phyloP scores from a whole-genome alignment of 2,797 vertebrate genomes.

The Sitta carolinensis region DNA sequence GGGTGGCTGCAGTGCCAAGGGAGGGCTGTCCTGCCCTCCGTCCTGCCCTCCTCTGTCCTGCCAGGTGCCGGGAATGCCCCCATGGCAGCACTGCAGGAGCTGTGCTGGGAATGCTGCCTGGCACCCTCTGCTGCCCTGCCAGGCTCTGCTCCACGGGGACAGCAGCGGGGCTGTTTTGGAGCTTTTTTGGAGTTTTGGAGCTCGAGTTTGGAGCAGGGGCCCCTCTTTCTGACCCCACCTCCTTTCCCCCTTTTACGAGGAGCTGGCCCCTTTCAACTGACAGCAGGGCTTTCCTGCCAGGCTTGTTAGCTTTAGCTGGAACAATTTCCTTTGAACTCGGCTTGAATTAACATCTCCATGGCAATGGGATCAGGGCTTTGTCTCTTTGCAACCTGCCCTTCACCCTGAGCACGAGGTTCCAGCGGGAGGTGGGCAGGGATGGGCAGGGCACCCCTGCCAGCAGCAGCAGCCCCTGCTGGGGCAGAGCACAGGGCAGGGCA shows the following conservation, averaged over 20 bases:
- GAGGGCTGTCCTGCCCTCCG: neutral
- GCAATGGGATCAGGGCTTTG: slow-evolving; percentile 72
- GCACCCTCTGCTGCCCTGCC: neutral
- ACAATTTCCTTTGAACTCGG: slow-evolving; percentile 78
- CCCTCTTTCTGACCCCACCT: slow-evolving; percentile 42
- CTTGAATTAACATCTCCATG: slow-evolving; percentile 80
- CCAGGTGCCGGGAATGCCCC: neutral
- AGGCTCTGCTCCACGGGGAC: neutral
- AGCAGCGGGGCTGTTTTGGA: neutral
- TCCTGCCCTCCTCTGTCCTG: neutral
- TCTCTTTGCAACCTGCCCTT: slow-evolving; percentile 69
- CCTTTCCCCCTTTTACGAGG: slow-evolving; percentile 35
- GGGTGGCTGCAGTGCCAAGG: neutral
- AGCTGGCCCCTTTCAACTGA: slow-evolving; percentile 41
- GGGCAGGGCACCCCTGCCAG: neutral
- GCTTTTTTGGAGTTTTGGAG: neutral
- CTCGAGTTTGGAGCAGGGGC: neutral
- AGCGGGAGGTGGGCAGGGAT: neutral
- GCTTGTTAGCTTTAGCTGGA: slow-evolving; percentile 72
- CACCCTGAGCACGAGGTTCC: slow-evolving; percentile 43
- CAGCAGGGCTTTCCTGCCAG: slow-evolving; percentile 63
- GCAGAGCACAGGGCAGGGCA: neutral
- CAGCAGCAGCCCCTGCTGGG: neutral
- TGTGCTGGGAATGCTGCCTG: neutral
- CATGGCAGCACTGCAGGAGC: neutral